Evolutionary conservation across 2,113 vertebrate genomes (phyloP).

Genomic region (Empidonax alnorum): DNA sequence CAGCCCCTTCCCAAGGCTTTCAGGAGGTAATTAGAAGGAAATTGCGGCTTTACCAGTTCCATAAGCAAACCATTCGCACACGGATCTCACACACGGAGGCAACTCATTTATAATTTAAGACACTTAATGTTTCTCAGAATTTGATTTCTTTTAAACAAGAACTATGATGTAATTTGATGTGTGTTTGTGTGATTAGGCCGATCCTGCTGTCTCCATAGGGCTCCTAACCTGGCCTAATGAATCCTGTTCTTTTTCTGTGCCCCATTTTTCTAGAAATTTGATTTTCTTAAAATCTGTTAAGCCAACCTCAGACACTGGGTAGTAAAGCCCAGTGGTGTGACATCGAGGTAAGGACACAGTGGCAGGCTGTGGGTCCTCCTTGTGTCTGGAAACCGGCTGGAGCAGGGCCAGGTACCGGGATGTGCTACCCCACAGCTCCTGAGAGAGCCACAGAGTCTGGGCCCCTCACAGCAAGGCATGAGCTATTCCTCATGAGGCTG

Average conservation of each 20-base stretch:
- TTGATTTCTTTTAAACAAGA: not conserved
- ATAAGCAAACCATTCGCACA: not conserved
- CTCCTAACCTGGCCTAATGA: not conserved
- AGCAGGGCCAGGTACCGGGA: rapidly evolving
- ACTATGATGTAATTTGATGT: not conserved
- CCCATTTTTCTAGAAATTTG: not conserved
- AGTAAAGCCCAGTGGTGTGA: rapidly evolving
- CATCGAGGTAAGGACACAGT: rapidly evolving
- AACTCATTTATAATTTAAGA: not conserved
- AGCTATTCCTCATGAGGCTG: rapidly evolving
- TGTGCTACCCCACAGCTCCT: not conserved
- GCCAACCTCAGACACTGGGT: not conserved
- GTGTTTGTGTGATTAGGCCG: not conserved
- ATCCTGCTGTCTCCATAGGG: rapidly evolving
- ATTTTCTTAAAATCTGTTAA: not conserved
- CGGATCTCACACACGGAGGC: not conserved
- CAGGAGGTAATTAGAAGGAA: rapidly evolving
- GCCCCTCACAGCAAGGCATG: rapidly evolving
- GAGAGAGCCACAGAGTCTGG: rapidly evolving
- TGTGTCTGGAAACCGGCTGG: rapidly evolving
- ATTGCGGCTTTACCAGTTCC: not conserved
- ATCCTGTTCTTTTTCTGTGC: not conserved
- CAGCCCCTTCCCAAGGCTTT: not conserved
- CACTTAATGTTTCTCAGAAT: not conserved
- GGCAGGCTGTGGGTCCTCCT: not conserved